Base-by-base conservation (phyloP, 2,113 vertebrate genomes). In the Salminus brasiliensis region DNA sequence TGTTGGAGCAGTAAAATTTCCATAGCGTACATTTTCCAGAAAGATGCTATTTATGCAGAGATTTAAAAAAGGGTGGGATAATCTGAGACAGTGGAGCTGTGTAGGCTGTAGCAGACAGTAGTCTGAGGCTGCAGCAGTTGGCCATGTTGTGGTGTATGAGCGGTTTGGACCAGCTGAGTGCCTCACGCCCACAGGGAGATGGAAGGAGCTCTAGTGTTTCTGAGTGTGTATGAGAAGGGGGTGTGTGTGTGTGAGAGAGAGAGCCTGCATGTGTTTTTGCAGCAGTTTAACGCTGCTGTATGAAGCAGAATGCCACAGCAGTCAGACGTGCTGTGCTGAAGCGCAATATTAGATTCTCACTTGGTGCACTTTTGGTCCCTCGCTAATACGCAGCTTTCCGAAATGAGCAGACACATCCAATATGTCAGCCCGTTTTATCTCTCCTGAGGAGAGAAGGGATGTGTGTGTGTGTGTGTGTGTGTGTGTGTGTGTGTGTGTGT, bases 341-440 rank as follows among this genome's bases (percentile, higher is more conserved):
- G 21, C 21, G 47, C 53, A 32, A 53, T 47, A 66, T 83, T 39
- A 32, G 30, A 67, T 83, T 73, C 41, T 68, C 52, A 2, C 29
- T 30, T 32, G 41, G 76, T 60, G 3, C 71, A 69, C 15, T 23
- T 47, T 34, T 65, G 63, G 25, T 74, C 55, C 66, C 65, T 0
- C 62, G 70, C 39, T 30, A 63, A 47, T 80, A 68, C 27, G 13
- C 62, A 16, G 32, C 53, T 63, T 43, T 36, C 63, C 34, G 36
- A 32, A 72, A 78, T 65, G 39, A 52, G 76, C 74, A 53, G 45
- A 81, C 43, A 55, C 41, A 30, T 36, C 69, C 65, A 49, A 23
- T 63, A 77, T 73, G 27, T 53, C 53, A 65, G 69, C 25, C 74
- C 30, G 25, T 55, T 52, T 75, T 18, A 72, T 62, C 57, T 57